Conservation (phyloP, 1,140 invertebrate genomes). For the Papilio machaon region DNA sequence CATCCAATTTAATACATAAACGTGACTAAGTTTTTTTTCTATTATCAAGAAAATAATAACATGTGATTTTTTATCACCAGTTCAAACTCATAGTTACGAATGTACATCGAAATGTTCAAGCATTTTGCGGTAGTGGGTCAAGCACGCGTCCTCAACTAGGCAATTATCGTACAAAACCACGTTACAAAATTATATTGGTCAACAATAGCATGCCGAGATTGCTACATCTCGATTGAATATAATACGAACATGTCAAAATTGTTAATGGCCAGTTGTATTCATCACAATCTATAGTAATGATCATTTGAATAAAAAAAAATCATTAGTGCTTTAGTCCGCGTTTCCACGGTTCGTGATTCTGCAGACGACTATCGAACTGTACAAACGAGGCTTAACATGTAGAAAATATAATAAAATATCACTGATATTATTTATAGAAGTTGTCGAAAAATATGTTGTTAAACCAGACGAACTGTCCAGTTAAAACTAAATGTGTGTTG, state of each 20-base stretch:
- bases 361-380: background rate
- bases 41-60: too few species aligned
- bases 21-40: too few species aligned
- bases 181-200: background rate
- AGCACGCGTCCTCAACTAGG: slow-evolving; percentile 7
- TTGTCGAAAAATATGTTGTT: too few species aligned
- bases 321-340: background rate
- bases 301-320: background rate
- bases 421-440: too few species aligned
- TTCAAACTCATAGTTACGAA: background rate
- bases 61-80: too few species aligned
- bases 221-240: slow-evolving; percentile 2
- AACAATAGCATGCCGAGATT: slow-evolving; percentile 4
- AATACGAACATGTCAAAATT: slow-evolving; percentile 15
- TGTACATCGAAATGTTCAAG: background rate
- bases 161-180: slow-evolving; percentile 8
- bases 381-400: background rate
- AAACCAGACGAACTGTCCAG: too few species aligned
- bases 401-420: background rate
- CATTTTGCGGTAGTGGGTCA: background rate
- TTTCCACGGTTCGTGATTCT: background rate
- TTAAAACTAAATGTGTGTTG: too few species aligned
- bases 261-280: background rate
- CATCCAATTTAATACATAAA: too few species aligned
- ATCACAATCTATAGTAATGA: background rate